Percentiles rank a stretch among this genome's conserved stretches.
Conservation (phyloP, 2,113 vertebrate genomes). For the Crotalus tigris region DNA sequence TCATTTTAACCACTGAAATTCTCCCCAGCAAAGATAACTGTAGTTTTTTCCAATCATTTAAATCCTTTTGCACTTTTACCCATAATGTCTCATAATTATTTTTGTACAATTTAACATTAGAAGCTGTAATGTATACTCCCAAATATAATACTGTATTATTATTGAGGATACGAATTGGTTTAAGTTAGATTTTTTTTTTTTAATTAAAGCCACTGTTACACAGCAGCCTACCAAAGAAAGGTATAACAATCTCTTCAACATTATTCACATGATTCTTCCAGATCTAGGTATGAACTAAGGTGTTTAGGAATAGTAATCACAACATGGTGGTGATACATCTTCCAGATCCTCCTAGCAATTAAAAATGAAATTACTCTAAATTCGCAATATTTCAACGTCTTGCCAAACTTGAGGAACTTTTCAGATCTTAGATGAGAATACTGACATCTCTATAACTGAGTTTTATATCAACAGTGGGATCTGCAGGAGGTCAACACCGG, state of each 20-base stretch:
- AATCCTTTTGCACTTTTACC: too few relatives aligned
- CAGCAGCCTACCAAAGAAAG: conserved; percentile 10
- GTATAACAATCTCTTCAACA: not conserved
- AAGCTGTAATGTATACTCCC: too few relatives aligned
- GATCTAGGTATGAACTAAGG: not conserved
- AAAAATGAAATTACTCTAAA: not conserved
- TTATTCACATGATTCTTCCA: not conserved
- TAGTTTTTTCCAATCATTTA: too few relatives aligned
- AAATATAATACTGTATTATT: conserved; percentile 43
- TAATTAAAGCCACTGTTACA: conserved; percentile 45
- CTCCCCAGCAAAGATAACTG: too few relatives aligned
- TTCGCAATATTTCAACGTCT: not conserved
- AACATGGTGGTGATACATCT: not conserved
- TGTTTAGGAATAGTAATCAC: not conserved
- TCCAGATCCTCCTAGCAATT: not conserved
- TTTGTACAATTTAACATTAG: too few relatives aligned
- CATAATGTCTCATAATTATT: too few relatives aligned
- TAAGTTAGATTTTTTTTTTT: conserved; percentile 15
- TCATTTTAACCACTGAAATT: too few relatives aligned
- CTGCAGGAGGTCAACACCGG: not conserved
- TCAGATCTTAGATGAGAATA: not conserved
- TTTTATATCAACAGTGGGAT: not conserved
- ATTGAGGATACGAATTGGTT: conserved; percentile 34
- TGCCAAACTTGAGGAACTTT: not conserved
- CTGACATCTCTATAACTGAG: not conserved